Evolutionary conservation across 2,888 invertebrate species (phyloP).

Genomic region (Melanargia galathea): DNA sequence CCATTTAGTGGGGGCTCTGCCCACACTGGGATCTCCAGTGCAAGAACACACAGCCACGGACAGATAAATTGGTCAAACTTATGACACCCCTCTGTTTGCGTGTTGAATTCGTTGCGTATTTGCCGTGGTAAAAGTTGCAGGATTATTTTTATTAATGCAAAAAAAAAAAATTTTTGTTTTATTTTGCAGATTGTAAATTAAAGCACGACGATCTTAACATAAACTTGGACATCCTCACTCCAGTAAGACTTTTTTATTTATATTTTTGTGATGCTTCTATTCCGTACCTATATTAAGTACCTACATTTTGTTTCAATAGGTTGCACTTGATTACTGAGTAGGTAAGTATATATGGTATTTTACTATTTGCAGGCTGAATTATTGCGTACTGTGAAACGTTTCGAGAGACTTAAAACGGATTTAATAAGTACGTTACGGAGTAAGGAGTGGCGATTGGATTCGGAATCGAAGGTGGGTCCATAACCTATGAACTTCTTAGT

Average conservation of each 20-base stretch:
- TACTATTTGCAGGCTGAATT: slow-evolving; percentile 65
- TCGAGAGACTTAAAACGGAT: slow-evolving; percentile 77
- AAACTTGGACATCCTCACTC: slow-evolving; percentile 74
- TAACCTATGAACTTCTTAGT: not conserved
- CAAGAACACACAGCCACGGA: too few species aligned
- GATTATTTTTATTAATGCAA: too few species aligned
- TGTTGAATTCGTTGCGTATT: too few species aligned
- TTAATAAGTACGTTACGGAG: slow-evolving; percentile 75
- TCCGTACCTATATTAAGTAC: too few species aligned
- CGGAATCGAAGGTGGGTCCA: slow-evolving; percentile 73
- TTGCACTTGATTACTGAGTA: not conserved
- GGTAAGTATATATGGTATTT: not conserved
- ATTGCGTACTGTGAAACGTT: slow-evolving; percentile 73
- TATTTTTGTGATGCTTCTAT: too few species aligned
- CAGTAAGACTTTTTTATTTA: slow-evolving; percentile 54
- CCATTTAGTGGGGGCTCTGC: too few species aligned
- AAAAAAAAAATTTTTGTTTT: too few species aligned
- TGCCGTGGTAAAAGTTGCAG: too few species aligned
- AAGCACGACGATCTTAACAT: slow-evolving; percentile 79
- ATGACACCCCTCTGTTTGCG: too few species aligned
- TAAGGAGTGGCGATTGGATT: slow-evolving; percentile 78
- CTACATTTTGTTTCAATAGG: too few species aligned
- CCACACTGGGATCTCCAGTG: too few species aligned
- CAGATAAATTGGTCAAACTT: too few species aligned
- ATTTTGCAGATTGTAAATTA: slow-evolving; percentile 73